phyloP scores from a whole-genome alignment of 2,888 invertebrate species.

The Aphrophora alni region DNA sequence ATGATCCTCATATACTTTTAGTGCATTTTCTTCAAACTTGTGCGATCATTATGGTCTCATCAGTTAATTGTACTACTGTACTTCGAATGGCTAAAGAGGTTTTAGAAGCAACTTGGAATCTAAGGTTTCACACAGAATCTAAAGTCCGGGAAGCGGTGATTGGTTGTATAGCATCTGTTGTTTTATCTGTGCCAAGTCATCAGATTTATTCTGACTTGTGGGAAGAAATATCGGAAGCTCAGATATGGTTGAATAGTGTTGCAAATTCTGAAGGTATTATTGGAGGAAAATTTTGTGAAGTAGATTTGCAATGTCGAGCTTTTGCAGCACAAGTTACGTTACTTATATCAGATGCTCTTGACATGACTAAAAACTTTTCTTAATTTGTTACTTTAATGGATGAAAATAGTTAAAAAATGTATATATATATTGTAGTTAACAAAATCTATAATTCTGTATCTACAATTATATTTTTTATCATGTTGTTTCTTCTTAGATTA shows the following conservation, averaged over 20 bases:
- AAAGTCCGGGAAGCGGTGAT: conserved; percentile 71
- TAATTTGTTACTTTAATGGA: background rate
- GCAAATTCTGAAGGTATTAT: conserved; percentile 63
- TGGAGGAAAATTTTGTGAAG: conserved; percentile 62
- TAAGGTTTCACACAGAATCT: conserved; percentile 71
- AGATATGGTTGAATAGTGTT: conserved; percentile 70
- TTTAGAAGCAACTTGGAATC: conserved; percentile 69
- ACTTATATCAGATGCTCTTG: conserved; percentile 56
- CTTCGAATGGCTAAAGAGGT: conserved; percentile 73
- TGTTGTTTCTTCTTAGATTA: no score
- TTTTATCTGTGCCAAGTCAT: conserved; percentile 66
- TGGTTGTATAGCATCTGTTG: conserved; percentile 69
- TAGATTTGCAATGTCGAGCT: conserved; percentile 68
- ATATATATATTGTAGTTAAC: no score
- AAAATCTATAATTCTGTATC: no score
- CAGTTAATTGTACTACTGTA: conserved; percentile 71
- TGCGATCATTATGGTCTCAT: conserved; percentile 68
- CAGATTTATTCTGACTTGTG: conserved; percentile 66
- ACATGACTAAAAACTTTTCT: background rate
- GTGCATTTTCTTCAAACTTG: conserved; percentile 73
- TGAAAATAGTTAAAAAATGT: no score
- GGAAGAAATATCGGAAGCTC: conserved; percentile 68
- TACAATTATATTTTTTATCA: no score
- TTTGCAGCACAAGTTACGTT: conserved; percentile 68
- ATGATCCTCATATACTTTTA: conserved; percentile 58